Evolutionary conservation across 2,113 vertebrate species (phyloP), one percentile per base, ranked within the genome.

Genomic region (Merops nubicus): DNA sequence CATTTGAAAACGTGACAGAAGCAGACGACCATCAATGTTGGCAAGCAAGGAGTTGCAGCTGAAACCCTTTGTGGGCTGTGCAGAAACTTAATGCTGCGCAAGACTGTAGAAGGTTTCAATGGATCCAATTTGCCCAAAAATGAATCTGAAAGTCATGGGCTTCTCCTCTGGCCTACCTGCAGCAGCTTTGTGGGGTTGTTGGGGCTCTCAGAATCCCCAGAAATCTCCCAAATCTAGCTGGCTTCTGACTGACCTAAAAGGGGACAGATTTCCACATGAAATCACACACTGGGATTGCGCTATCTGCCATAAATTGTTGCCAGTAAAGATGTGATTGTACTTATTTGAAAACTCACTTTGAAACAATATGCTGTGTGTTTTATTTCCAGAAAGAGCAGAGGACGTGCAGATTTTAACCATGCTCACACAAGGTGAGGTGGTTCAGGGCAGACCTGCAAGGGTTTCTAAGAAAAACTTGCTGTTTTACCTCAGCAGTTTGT

Each of bases 21-120:
- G 77, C 65, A 68, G 91, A 38, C 12, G 8, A 59, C 26, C 47
- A 47, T 54, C 72, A 9, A 0, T 18, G 56, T 34, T 74, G 72
- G 34, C 51, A 63, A 33, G 4, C 62, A 8, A 85, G 40, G 77
- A 7, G 0, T 33, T 16, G 6, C 1, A 48, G 68, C 29, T 59
- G 67, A 92, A 62, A 86, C 16, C 47, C 65, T 11, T 60, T 40
- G 9, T 0, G 6, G 12, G 54, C 59, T 0, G 0, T 22, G n/a
- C 7, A 12, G 48, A 53, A 86, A 42, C 5, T 4, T 7, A 13
- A 25, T 2, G 14, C 25, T 54, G 25, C 5, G 25, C 0, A 9
- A 34, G 56, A 36, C 0, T 8, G 56, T 25, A 36, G 31, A 36
- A 2, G 14, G 11, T 83, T 84, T 69, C 0, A 0, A n/a, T 8